These are phyloP conservation scores for Labeo catla DNA, from an alignment of 2,113 vertebrate genomes.

Conservation along the genomic window DNA sequence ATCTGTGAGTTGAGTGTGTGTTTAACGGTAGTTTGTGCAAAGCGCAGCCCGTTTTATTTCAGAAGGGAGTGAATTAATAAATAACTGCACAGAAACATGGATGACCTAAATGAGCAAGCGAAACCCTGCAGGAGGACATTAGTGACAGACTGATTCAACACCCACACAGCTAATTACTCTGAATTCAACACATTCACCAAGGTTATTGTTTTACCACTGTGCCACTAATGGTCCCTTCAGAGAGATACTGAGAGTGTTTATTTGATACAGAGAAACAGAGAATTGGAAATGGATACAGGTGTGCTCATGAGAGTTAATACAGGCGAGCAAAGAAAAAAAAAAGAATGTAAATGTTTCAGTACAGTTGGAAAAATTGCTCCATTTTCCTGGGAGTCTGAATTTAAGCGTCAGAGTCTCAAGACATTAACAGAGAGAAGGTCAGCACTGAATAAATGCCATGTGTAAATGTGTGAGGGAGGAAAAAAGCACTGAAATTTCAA, in stretches of 20 bases:
- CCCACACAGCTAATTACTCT: neutral
- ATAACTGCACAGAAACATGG: neutral
- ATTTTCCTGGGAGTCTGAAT: conserved; percentile 61
- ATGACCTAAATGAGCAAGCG: neutral
- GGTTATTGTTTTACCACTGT: neutral
- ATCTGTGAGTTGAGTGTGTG: no score
- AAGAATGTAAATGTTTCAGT: conserved; percentile 62
- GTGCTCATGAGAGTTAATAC: neutral
- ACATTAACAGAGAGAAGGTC: conserved; percentile 72
- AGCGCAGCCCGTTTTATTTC: neutral
- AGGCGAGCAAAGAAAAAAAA: neutral
- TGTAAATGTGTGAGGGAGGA: conserved; percentile 68
- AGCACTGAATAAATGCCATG: conserved; percentile 73
- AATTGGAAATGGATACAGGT: neutral
- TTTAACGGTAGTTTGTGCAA: no score
- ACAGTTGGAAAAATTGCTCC: conserved; percentile 62
- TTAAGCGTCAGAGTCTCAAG: conserved; percentile 63
- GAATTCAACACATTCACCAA: neutral
- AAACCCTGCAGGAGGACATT: conserved; percentile 2
- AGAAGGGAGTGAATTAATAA: neutral
- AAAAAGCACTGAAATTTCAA: conserved; percentile 54
- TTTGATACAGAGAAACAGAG: neutral
- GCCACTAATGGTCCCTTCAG: neutral
- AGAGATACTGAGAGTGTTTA: neutral
- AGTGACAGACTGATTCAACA: neutral